A percentile compares a stretch with the other conserved stretches of the same genome.
Conservation (phyloP, 2,113 vertebrate genomes). For the Machaerirhynchus nigripectus region DNA sequence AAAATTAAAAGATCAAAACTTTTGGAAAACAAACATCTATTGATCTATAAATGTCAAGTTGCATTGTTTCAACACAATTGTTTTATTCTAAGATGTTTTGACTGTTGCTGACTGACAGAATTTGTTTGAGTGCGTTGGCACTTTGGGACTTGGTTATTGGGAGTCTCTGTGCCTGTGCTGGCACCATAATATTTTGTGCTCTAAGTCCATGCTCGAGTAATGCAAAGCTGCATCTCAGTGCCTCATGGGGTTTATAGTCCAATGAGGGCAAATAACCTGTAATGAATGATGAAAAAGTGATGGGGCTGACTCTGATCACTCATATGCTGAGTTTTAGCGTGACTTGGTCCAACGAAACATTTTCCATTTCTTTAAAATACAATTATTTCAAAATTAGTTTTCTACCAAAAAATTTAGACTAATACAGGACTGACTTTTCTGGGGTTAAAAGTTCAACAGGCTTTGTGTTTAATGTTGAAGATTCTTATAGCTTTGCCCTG, state of each 20-base stretch:
- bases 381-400: background rate
- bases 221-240: background rate
- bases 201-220: background rate
- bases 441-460: background rate
- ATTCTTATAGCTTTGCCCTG: background rate
- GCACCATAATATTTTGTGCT: background rate
- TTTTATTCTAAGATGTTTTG: background rate
- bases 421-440: background rate
- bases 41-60: background rate
- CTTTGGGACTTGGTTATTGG: background rate
- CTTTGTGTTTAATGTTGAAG: background rate
- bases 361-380: background rate
- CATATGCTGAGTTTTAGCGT: background rate
- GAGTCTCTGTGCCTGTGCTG: background rate
- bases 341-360: background rate
- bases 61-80: fast-evolving
- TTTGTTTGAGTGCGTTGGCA: background rate
- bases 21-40: background rate
- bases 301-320: background rate
- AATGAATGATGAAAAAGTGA: background rate
- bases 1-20: background rate
- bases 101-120: background rate
- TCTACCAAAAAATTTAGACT: background rate
- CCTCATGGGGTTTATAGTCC: background rate
- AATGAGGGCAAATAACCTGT: background rate